These are phyloP conservation scores for Ptilonorhynchus violaceus DNA, from an alignment of 2,113 vertebrate genomes.

Conservation along the genomic window DNA sequence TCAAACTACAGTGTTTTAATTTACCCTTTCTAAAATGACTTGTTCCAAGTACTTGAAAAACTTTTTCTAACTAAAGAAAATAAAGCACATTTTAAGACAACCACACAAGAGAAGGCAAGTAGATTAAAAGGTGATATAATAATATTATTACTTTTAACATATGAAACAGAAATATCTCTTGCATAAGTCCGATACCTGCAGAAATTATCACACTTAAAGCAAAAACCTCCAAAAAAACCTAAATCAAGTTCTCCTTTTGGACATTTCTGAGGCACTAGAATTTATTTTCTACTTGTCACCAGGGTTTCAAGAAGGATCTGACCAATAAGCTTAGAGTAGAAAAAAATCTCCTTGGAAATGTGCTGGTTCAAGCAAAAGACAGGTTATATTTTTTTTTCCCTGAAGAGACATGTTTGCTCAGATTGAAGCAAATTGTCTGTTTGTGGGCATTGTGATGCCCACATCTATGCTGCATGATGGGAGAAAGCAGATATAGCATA, in stretches of 20 bases:
- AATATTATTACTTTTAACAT: not conserved
- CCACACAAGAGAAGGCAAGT: not conserved
- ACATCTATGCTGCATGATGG: not conserved
- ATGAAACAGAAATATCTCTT: not conserved
- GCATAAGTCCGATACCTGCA: not conserved
- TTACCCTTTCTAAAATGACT: not conserved
- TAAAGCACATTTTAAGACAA: not conserved
- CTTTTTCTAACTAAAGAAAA: not conserved
- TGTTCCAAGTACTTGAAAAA: not conserved
- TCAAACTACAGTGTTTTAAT: not conserved
- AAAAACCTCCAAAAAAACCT: not conserved
- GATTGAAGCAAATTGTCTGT: not conserved
- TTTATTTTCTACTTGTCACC: not conserved
- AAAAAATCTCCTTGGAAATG: not conserved
- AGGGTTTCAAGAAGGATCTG: not conserved
- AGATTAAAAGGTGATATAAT: not conserved
- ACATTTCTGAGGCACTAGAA: not conserved
- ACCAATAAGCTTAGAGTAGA: not conserved
- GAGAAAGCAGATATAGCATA: not conserved
- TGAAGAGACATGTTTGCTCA: not conserved
- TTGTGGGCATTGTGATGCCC: not conserved
- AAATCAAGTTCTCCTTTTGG: not conserved
- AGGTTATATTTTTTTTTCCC: not conserved
- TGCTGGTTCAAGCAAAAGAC: not conserved
- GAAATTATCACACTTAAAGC: not conserved